These are phyloP conservation scores for Carassius carassius DNA, from an alignment of 2,113 vertebrate species.

Conservation along the genomic window DNA sequence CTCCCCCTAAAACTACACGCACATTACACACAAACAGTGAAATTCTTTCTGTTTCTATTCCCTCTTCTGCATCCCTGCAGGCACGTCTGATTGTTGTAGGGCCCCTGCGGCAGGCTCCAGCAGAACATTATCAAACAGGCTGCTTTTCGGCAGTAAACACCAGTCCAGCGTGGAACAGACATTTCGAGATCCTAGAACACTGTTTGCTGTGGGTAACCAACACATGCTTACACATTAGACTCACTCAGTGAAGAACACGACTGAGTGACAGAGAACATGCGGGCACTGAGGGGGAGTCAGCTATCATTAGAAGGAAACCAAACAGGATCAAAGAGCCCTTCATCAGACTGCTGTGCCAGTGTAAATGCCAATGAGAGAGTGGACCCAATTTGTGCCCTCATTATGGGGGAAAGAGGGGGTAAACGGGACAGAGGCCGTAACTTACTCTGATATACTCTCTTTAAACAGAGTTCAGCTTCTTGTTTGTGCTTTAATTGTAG, in stretches of 20 bases:
- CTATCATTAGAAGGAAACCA: conserved; percentile 61
- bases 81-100: neutral
- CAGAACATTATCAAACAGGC: conserved; percentile 18
- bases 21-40: neutral
- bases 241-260: conserved; percentile 10
- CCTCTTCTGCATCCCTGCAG: neutral
- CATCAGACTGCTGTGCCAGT: conserved; percentile 70
- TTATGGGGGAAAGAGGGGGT: conserved; percentile 58
- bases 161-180: conserved; percentile 14
- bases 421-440: conserved; percentile 63
- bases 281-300: conserved; percentile 57
- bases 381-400: conserved; percentile 67
- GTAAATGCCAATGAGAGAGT: conserved; percentile 63
- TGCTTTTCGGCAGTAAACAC: neutral
- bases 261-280: conserved; percentile 27
- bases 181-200: neutral
- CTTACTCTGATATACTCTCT: conserved; percentile 68
- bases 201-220: conserved; percentile 36
- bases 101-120: conserved; percentile 13
- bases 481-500: conserved; percentile 79
- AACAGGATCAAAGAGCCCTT: conserved; percentile 68
- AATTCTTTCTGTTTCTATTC: conserved; percentile 4
- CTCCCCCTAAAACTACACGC: neutral
- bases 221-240: conserved; percentile 13
- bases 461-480: conserved; percentile 51